These are phyloP conservation scores for Trichechus manatus DNA, from an alignment of 2,113 vertebrate species.

Conservation along the genomic window DNA sequence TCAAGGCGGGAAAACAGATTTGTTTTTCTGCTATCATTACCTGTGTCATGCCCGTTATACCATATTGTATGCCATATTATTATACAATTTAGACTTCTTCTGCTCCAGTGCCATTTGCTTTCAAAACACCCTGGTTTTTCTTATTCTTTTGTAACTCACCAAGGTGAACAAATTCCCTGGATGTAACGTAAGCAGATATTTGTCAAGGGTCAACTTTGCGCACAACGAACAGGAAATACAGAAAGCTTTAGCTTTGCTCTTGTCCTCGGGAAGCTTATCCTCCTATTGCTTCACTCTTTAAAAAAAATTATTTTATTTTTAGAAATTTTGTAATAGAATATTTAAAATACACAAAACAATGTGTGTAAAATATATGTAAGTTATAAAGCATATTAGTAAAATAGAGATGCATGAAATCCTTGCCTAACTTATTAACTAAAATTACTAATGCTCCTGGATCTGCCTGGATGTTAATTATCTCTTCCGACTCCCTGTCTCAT, in stretches of 20 bases:
- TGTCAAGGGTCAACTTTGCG: neutral
- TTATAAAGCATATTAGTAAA: neutral
- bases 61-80: neutral
- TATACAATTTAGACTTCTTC: neutral
- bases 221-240: too few relatives aligned
- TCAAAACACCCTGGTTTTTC: neutral
- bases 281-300: neutral
- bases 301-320: neutral
- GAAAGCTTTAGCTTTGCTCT: neutral
- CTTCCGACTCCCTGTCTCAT: neutral
- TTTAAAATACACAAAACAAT: slow-evolving; percentile 3
- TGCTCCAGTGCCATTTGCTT: neutral
- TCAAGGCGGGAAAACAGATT: neutral
- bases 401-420: neutral
- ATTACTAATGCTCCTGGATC: neutral
- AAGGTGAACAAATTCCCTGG: neutral
- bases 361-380: neutral
- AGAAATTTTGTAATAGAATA: neutral
- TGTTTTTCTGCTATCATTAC: neutral
- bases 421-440: neutral
- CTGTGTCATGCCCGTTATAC: neutral
- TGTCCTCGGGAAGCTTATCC: neutral
- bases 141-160: neutral
- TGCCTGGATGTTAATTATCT: neutral
- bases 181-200: neutral